These are phyloP conservation scores for Carassius gibelio DNA, from an alignment of 2,113 vertebrate species.

Conservation along the genomic window DNA sequence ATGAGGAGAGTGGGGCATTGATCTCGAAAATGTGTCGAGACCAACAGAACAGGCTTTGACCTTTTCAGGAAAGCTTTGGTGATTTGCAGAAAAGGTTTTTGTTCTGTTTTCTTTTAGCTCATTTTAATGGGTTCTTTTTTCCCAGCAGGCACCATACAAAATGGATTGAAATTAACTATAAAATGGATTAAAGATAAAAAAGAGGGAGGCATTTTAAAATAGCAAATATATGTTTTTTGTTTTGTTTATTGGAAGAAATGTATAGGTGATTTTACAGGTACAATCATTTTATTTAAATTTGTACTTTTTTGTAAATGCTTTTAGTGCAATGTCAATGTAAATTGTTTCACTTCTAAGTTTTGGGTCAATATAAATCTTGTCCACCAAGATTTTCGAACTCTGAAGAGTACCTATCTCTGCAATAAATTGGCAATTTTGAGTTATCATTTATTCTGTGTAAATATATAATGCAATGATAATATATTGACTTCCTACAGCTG, in stretches of 20 bases:
- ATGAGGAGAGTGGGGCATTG: conserved; percentile 12
- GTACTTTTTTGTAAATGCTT: background rate
- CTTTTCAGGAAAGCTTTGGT: conserved; percentile 40
- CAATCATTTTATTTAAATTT: no score
- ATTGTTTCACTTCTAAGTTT: background rate
- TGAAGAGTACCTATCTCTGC: background rate
- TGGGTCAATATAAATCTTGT: background rate
- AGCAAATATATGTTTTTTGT: background rate
- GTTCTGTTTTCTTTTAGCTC: conserved; percentile 27
- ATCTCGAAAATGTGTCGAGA: conserved; percentile 15
- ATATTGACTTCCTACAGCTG: background rate
- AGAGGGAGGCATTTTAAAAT: background rate
- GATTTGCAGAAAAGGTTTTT: conserved; percentile 24
- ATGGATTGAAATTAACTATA: background rate
- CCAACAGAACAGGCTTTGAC: conserved; percentile 38
- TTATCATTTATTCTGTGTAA: background rate
- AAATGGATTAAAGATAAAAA: background rate
- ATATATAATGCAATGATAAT: background rate
- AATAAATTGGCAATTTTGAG: background rate
- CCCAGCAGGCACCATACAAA: background rate
- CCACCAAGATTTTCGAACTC: background rate
- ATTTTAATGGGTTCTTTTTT: background rate
- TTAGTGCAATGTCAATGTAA: background rate
- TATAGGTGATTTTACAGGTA: background rate
- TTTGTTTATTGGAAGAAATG: background rate